Conservation (phyloP, 2,113 vertebrate species). For the Polypterus bichir region DNA sequence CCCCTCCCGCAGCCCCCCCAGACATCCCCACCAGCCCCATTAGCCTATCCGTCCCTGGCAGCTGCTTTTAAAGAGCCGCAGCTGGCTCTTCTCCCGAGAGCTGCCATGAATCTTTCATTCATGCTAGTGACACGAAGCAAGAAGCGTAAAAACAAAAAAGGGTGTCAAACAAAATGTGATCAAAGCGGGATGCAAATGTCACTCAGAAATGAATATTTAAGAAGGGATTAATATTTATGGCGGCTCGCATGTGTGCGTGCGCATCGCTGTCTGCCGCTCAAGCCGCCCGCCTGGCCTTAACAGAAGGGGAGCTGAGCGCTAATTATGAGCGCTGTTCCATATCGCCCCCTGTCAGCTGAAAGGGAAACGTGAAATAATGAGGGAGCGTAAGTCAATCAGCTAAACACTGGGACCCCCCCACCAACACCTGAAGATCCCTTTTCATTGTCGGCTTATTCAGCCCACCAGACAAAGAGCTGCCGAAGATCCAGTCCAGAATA, state of each 20-base stretch:
- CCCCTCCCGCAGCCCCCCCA: neutral
- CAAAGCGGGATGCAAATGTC: constrained; percentile 31
- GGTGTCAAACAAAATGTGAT: constrained; percentile 26
- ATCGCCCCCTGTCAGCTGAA: neutral
- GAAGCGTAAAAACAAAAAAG: constrained; percentile 21
- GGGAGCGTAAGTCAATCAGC: too few relatives aligned
- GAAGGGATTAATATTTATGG: constrained; percentile 30
- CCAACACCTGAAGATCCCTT: too few relatives aligned
- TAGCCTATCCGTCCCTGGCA: too few relatives aligned
- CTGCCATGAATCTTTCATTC: constrained; percentile 28
- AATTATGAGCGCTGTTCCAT: neutral
- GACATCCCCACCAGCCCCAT: neutral
- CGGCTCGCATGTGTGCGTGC: constrained; percentile 10
- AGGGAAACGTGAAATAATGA: too few relatives aligned
- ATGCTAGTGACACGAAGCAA: constrained; percentile 21
- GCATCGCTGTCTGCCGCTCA: constrained; percentile 10
- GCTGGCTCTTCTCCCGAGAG: constrained; percentile 11
- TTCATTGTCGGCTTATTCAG: too few relatives aligned
- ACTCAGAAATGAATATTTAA: constrained; percentile 33
- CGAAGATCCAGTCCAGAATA: too few relatives aligned
- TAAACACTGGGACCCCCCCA: too few relatives aligned
- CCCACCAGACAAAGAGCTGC: too few relatives aligned
- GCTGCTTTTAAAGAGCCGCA: too few relatives aligned
- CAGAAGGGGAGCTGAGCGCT: constrained; percentile 8
- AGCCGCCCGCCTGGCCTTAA: constrained; percentile 9